These are phyloP conservation scores for Octodon degus DNA, from an alignment of 2,113 vertebrate species.

Conservation along the genomic window DNA sequence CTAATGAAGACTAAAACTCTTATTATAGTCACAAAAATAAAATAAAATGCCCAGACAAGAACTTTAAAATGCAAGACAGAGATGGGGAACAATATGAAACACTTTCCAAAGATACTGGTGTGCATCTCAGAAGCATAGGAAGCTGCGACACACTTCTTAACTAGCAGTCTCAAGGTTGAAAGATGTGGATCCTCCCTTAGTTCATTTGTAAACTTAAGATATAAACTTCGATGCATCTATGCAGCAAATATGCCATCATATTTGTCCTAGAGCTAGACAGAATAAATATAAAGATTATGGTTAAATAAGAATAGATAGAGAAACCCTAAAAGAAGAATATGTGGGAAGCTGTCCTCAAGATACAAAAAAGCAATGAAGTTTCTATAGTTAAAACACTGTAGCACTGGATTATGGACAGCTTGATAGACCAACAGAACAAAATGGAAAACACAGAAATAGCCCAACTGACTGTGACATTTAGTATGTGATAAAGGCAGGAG, in stretches of 20 bases:
- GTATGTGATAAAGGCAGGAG: constrained; percentile 36
- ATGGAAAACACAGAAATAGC: constrained; percentile 57
- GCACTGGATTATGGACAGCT: constrained; percentile 37
- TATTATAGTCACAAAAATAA: not conserved
- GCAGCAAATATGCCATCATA: not conserved
- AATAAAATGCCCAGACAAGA: constrained; percentile 18
- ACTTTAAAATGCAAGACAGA: not conserved
- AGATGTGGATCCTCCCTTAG: not conserved
- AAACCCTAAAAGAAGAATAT: constrained; percentile 30
- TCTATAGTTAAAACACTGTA: constrained; percentile 44
- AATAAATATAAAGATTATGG: constrained; percentile 46
- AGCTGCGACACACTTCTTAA: not conserved
- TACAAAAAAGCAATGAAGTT: constrained; percentile 36
- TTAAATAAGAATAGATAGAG: constrained; percentile 45
- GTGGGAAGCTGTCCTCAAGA: not conserved
- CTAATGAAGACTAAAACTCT: constrained; percentile 1
- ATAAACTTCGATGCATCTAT: not conserved
- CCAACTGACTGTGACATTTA: constrained; percentile 12
- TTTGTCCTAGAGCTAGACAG: not conserved
- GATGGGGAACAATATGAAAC: constrained; percentile 44
- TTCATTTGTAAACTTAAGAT: constrained; percentile 20
- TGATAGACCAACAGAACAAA: constrained; percentile 27
- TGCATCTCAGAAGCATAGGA: not conserved
- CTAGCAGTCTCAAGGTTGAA: not conserved
- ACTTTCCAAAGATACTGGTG: not conserved